phyloP scores from a whole-genome alignment of 2,888 invertebrate genomes.

The Pseudanteris insignis region DNA sequence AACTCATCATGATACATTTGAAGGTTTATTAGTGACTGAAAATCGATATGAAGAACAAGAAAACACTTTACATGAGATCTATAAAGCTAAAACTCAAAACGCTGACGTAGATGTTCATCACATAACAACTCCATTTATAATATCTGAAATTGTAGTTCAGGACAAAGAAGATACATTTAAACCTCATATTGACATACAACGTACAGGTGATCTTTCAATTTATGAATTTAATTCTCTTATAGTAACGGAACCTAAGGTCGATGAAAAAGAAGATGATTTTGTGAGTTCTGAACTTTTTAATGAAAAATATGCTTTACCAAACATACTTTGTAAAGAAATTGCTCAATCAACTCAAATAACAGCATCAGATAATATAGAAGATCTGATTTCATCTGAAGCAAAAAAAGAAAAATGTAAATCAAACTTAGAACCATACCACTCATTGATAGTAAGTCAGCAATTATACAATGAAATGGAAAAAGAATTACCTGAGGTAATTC shows the following conservation, averaged over 20 bases:
- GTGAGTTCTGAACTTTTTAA: conserved; percentile 45
- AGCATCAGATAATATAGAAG: conserved; percentile 50
- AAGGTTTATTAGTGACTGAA: conserved; percentile 70
- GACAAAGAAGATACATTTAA: conserved; percentile 61
- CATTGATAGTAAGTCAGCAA: conserved; percentile 50
- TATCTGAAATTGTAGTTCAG: conserved; percentile 61
- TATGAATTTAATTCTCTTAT: conserved; percentile 45
- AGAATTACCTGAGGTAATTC: conserved; percentile 35
- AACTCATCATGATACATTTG: conserved; percentile 67
- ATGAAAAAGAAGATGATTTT: conserved; percentile 41
- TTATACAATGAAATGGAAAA: conserved; percentile 52
- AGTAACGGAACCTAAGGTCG: conserved; percentile 41
- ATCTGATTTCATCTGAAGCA: conserved; percentile 37
- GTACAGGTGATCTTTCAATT: too few species aligned
- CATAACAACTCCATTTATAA: conserved; percentile 60
- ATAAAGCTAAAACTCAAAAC: conserved; percentile 61
- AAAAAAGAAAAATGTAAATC: conserved; percentile 48
- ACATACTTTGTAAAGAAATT: conserved; percentile 40
- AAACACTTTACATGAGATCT: conserved; percentile 60
- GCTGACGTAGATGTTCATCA: conserved; percentile 66
- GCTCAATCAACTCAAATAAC: conserved; percentile 50
- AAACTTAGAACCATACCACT: conserved; percentile 48
- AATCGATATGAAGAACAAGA: conserved; percentile 65
- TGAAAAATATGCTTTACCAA: conserved; percentile 45
- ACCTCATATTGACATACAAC: too few species aligned